A percentile compares a stretch with the other conserved stretches of the same genome.
Conservation (phyloP, 2,113 vertebrate species). For the Cygnus atratus region DNA sequence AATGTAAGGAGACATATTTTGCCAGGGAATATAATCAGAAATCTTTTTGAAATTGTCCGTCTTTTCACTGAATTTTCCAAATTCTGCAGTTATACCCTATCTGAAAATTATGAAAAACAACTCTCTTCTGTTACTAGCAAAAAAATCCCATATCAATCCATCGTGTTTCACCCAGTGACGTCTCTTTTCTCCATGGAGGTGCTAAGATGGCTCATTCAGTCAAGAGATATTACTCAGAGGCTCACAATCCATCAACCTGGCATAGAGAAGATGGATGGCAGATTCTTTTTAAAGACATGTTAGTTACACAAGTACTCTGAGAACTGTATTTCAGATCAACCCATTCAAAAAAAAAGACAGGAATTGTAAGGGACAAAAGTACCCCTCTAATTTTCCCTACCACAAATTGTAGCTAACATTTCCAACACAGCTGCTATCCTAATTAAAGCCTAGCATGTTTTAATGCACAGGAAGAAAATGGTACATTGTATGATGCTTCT, state of each 20-base stretch:
- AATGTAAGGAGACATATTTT: not conserved
- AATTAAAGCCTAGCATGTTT: slow-evolving; percentile 38
- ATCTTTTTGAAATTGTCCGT: not conserved
- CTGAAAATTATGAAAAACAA: not conserved
- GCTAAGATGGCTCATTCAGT: slow-evolving; percentile 37
- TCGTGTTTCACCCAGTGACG: not conserved
- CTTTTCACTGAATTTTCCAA: not conserved
- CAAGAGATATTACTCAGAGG: slow-evolving; percentile 45
- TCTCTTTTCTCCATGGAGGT: slow-evolving; percentile 18
- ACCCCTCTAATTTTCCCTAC: not conserved
- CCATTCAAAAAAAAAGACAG: not conserved
- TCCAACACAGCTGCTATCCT: slow-evolving; percentile 12
- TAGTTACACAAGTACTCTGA: slow-evolving; percentile 23
- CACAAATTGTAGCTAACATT: not conserved
- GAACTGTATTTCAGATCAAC: slow-evolving; percentile 48
- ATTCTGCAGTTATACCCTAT: not conserved
- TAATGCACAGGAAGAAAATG: slow-evolving; percentile 25
- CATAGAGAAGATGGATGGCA: slow-evolving; percentile 44
- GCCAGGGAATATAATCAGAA: not conserved
- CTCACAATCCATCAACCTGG: slow-evolving; percentile 60
- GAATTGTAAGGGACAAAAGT: not conserved
- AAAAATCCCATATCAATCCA: not conserved
- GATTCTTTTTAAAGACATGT: slow-evolving; percentile 39
- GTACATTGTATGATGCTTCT: slow-evolving; percentile 9
- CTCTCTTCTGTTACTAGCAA: not conserved